Evolutionary conservation across 2,888 invertebrate species (phyloP), one percentile per base, ranked within the genome.

Genomic region (Orthonevra nobilis): DNA sequence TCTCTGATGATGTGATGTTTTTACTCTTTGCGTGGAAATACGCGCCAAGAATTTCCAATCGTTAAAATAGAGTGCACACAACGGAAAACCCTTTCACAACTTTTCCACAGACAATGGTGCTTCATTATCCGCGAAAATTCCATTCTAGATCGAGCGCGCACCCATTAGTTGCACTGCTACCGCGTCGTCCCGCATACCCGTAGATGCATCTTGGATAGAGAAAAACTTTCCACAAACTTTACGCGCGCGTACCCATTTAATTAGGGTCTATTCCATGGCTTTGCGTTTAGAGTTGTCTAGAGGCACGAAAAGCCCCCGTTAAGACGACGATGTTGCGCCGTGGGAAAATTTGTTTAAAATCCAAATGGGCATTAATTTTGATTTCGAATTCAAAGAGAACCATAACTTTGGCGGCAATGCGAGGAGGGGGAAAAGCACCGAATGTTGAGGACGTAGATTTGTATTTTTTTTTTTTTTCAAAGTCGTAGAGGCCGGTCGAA

Each of bases 91-190:
- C 66, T 66, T 73, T 73, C 52, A 42, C 34, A 48, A 61, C 38
- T 68, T 54, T 66, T 60, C 44, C 42, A n/a, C 46, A 68, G 44
- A 74, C 68, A 74, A 74, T 68, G 6, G 9, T 5, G 26, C 68
- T 61, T 74, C 48, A 68, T 74, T 74, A 74, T 52, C 54, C 68
- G 68, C 60, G 52, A 54, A 68, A 68, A 68, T 74, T 52, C 44
- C 44, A 10, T 30, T 36, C 26, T 28, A 9, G 50, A 58, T 20
- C 42, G 10, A 26, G 14, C 7, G 7, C 20, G 2, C 28, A 38
- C 42, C 52, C 63, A 63, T 64, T 42, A 19, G 5, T 23, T 12
- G 17, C 50, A 40, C 6, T 7, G n/a, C 46, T 15, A 26, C 7
- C 10, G 3, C 32, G 1, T 17, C 30, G 19, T 17, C 10, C 5